These are phyloP conservation scores for Dicroscelio sp. DNA, from an alignment of 2,888 invertebrate species.

Conservation along the genomic window DNA sequence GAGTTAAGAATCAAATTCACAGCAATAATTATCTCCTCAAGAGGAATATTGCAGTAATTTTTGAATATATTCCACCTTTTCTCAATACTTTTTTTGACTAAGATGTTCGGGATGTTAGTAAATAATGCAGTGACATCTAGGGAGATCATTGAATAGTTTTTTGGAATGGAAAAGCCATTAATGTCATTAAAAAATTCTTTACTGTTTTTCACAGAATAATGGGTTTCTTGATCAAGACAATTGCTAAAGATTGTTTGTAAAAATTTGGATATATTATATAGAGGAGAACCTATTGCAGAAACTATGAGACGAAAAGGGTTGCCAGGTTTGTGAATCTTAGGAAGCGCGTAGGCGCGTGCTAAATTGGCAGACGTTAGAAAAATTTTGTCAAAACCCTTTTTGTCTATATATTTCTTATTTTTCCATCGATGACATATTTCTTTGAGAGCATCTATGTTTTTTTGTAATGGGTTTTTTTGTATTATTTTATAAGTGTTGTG, in stretches of 20 bases:
- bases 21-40: not conserved
- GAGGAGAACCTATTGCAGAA: not conserved
- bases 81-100: slow-evolving; percentile 2
- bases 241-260: not conserved
- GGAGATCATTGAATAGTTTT: slow-evolving; percentile 5
- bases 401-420: not conserved
- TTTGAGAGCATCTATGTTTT: not conserved
- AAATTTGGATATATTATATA: slow-evolving; percentile 24
- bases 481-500: not conserved
- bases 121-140: no score
- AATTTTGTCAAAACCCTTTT: no score
- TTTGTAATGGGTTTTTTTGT: not conserved
- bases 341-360: not conserved
- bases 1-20: no score
- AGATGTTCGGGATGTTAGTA: no score
- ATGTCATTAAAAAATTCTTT: not conserved
- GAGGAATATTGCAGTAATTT: not conserved
- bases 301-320: not conserved
- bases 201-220: slow-evolving; percentile 27
- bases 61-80: not conserved
- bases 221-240: not conserved
- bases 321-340: slow-evolving; percentile 1
- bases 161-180: not conserved
- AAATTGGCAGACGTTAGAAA: not conserved
- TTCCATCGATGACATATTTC: not conserved